A percentile compares a stretch with the other conserved stretches of the same genome.
phyloP scores from a whole-genome alignment of 2,888 invertebrate genomes.

The Orthosia gothica region DNA sequence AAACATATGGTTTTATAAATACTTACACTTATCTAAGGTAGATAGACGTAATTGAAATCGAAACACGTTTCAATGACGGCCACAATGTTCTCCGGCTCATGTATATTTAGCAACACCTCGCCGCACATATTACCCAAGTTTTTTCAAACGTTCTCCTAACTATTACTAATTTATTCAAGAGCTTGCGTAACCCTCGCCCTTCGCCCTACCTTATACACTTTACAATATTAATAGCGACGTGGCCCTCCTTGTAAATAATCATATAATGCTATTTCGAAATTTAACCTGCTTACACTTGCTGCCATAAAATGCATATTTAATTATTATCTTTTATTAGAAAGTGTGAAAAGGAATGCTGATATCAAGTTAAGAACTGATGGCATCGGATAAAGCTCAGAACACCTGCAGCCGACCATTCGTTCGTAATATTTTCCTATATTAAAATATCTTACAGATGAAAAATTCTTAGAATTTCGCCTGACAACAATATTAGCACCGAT shows the following conservation, averaged over 20 bases:
- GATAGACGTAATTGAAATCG: slow-evolving; percentile 57
- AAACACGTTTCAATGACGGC: slow-evolving; percentile 55
- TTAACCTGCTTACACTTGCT: slow-evolving; percentile 40
- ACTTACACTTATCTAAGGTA: slow-evolving; percentile 24
- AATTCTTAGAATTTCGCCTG: slow-evolving; percentile 38
- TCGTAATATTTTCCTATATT: slow-evolving; percentile 36
- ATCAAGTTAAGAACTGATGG: slow-evolving; percentile 13
- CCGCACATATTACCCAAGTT: slow-evolving; percentile 64
- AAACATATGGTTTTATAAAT: slow-evolving; percentile 19
- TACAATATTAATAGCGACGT: slow-evolving; percentile 69
- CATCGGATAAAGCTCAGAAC: slow-evolving; percentile 20
- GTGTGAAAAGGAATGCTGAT: slow-evolving; percentile 33
- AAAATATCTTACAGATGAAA: slow-evolving; percentile 49
- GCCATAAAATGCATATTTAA: slow-evolving; percentile 43
- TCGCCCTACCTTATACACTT: slow-evolving; percentile 67
- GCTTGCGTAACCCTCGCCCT: slow-evolving; percentile 70
- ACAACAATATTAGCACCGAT: slow-evolving; percentile 40
- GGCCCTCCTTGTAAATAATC: slow-evolving; percentile 71
- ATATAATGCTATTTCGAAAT: slow-evolving; percentile 65
- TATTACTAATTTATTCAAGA: slow-evolving; percentile 71
- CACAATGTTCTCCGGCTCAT: slow-evolving; percentile 53
- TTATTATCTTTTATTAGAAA: slow-evolving; percentile 39
- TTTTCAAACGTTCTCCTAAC: slow-evolving; percentile 68
- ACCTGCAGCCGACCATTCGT: slow-evolving; percentile 36
- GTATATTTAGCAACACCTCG: slow-evolving; percentile 66